These are phyloP conservation scores for Gambusia holbrooki DNA, from an alignment of 2,113 vertebrate genomes.

Conservation along the genomic window DNA sequence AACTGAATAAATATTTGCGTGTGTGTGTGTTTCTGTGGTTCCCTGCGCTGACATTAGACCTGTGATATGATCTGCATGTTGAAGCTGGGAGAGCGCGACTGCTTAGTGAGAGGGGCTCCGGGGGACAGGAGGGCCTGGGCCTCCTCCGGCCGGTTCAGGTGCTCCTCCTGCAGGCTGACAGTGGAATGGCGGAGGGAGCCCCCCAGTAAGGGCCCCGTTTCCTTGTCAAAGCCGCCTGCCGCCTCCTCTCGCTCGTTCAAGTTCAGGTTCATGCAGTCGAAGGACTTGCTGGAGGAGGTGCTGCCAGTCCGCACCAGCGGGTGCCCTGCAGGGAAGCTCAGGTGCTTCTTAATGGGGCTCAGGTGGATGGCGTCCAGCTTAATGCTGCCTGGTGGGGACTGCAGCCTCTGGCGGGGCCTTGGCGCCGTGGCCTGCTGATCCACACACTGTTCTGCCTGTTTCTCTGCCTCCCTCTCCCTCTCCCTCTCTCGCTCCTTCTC, in stretches of 20 bases:
- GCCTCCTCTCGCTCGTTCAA: slow-evolving; percentile 81
- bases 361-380: slow-evolving; percentile 85
- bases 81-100: slow-evolving; percentile 98
- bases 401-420: slow-evolving; percentile 79
- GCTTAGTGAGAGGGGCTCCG: slow-evolving; percentile 91
- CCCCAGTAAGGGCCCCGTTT: slow-evolving; percentile 78
- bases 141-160: slow-evolving; percentile 85
- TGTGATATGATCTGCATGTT: slow-evolving; percentile 99
- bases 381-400: slow-evolving; percentile 76
- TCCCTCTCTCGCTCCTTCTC: slow-evolving; percentile 76
- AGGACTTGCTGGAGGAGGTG: slow-evolving; percentile 96
- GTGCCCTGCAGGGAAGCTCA: slow-evolving; percentile 87
- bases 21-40: slow-evolving; percentile 26
- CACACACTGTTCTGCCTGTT: slow-evolving; percentile 55
- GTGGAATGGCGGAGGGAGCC: slow-evolving; percentile 90
- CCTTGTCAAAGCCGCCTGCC: slow-evolving; percentile 79
- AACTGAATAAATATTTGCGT: slow-evolving; percentile 20
- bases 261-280: slow-evolving; percentile 91
- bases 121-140: slow-evolving; percentile 86
- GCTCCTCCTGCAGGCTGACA: slow-evolving; percentile 94
- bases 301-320: slow-evolving; percentile 92
- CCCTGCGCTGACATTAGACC: slow-evolving; percentile 81
- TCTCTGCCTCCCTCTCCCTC: slow-evolving; percentile 53
- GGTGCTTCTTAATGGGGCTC: slow-evolving; percentile 92
- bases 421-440: slow-evolving; percentile 71